Base-by-base conservation (phyloP, 2,113 vertebrate genomes). In the Dicerorhinus sumatrensis region DNA sequence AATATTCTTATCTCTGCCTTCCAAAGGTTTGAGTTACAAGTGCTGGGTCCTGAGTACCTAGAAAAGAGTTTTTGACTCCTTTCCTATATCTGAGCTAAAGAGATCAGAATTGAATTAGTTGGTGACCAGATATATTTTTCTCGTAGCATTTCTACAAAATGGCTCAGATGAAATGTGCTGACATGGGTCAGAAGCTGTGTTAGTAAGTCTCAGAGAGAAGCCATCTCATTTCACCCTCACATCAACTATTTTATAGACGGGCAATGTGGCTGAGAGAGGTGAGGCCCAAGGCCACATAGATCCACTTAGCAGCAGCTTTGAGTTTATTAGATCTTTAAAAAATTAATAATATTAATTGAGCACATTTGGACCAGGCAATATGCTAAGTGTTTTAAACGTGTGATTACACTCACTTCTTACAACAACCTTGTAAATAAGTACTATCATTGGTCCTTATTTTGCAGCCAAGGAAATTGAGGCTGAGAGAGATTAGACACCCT, bases 141-240 rank as follows among this genome's bases (percentile, higher is more conserved):
- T 63, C 60, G 27, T 46, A 94, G 60, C 25, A 70, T 84, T 92
- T 95, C 88, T 85, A 60, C 31, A 81, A 83, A 93, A 92, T 31
- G 48, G 17, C 31, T 67, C n/a, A 10, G 84, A 72, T 56, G 77
- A 87, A 73, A n/a, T n/a, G 51, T 6, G 11, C 29, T 16, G 23
- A 65, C 60, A 81, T 56, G 33, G 25, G 39, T 42, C 51, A 31
- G 16, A 17, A 29, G 6, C 12, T 70, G 31, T 12, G 33, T 8
- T 31, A 27, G n/a, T 3, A 46, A 76, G 58, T 56, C 60, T 48
- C 39, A 56, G 60, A 48, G 36, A 82, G 79, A 62, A 83, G 39
- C 27, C 42, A 33, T 27, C 65, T 84, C 84, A 92, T 62, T 63
- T 89, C 46, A 81, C 10, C 8, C 29, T 29, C 10, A 36, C 4